phyloP scores from a whole-genome alignment of 2,113 vertebrate genomes.

The Typhlomys cinereus region DNA sequence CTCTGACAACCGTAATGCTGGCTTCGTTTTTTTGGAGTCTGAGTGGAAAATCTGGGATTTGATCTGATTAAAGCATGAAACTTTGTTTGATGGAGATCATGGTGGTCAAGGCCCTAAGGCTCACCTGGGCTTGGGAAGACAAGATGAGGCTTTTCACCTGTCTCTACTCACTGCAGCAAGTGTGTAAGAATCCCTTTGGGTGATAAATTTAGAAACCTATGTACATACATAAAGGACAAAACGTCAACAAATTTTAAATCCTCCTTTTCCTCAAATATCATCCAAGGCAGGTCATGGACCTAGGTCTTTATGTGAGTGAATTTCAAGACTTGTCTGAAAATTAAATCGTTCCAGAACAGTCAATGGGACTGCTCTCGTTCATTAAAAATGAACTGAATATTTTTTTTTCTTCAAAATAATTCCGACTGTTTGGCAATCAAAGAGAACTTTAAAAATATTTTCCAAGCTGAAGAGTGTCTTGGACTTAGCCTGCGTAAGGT shows the following conservation, averaged over 20 bases:
- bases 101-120: neutral
- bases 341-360: constrained; percentile 11
- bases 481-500: constrained; percentile 78
- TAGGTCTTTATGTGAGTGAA: neutral
- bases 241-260: neutral
- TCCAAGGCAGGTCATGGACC: neutral
- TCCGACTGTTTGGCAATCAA: constrained; percentile 81
- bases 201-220: neutral
- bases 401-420: constrained; percentile 81
- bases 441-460: constrained; percentile 79
- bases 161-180: neutral
- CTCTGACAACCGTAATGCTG: neutral
- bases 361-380: constrained; percentile 71
- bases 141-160: neutral
- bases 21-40: neutral
- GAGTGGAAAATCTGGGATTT: neutral
- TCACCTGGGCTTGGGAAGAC: neutral
- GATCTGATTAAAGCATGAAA: neutral
- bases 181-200: neutral
- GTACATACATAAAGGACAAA: neutral
- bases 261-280: neutral
- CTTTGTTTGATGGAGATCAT: neutral
- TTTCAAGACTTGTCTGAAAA: neutral
- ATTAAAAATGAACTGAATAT: constrained; percentile 74
- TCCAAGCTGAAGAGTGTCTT: constrained; percentile 79